A percentile compares a stretch with the other conserved stretches of the same genome.
These are phyloP conservation scores for Parazoanthus darwini DNA, from an alignment of 92 coral and sea anemone genomes.

Conservation along the genomic window DNA sequence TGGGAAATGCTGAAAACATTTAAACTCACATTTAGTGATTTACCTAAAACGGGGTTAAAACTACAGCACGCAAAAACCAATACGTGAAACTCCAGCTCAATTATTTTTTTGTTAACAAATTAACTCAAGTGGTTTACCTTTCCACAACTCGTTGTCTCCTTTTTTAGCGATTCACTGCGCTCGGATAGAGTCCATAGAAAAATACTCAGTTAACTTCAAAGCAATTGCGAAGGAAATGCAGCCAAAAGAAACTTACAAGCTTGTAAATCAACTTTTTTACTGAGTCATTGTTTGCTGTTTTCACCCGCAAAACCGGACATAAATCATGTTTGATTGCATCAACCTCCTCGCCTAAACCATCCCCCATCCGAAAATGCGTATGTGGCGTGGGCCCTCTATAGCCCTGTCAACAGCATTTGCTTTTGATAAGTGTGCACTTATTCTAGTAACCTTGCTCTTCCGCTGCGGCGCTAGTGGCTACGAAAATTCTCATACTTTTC, in stretches of 20 bases:
- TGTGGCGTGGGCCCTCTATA: too few relatives aligned
- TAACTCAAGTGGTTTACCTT: not conserved
- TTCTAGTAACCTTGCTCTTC: not conserved
- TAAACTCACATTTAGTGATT: not conserved
- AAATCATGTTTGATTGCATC: not conserved
- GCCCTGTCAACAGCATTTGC: constrained; percentile 14
- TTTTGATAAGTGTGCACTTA: constrained; percentile 21
- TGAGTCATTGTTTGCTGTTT: not conserved
- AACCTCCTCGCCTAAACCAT: not conserved
- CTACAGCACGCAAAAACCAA: not conserved
- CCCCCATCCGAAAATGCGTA: not conserved
- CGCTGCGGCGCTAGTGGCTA: not conserved
- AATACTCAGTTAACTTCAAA: too few relatives aligned
- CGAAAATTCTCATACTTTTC: not conserved
- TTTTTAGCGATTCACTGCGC: too few relatives aligned
- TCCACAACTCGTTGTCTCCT: too few relatives aligned
- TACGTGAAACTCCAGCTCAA: not conserved
- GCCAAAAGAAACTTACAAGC: not conserved
- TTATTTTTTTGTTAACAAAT: not conserved
- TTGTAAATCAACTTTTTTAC: too few relatives aligned
- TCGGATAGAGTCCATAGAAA: too few relatives aligned
- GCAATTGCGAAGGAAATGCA: not conserved
- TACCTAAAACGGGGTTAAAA: not conserved
- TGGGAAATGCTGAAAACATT: not conserved
- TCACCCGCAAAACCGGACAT: not conserved